Percentiles rank a stretch among this genome's conserved stretches.
Conservation (phyloP, 2,113 vertebrate genomes). For the Fregata magnificens region DNA sequence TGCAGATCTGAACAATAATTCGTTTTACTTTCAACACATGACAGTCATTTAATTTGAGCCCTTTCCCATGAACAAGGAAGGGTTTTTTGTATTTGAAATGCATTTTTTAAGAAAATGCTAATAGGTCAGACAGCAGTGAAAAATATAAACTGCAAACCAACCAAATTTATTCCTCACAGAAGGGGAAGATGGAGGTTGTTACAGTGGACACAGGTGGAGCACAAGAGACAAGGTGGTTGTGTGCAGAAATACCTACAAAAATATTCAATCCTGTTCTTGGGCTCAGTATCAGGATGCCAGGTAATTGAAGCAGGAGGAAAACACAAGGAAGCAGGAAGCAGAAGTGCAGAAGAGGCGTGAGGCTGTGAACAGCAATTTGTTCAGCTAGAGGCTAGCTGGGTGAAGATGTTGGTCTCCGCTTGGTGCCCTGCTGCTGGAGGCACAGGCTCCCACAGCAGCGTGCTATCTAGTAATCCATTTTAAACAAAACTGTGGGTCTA, state of each 20-base stretch:
- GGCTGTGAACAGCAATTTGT: background rate
- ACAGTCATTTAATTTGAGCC: background rate
- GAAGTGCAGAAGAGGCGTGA: background rate
- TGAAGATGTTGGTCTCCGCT: background rate
- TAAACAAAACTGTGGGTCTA: background rate
- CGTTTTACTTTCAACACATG: background rate
- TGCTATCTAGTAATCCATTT: background rate
- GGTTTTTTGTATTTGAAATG: background rate
- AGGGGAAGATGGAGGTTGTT: background rate
- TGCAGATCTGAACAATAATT: background rate
- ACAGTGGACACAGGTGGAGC: background rate
- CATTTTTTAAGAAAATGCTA: background rate
- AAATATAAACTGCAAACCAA: background rate
- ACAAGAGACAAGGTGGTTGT: background rate
- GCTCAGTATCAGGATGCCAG: background rate
- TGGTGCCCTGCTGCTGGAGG: background rate
- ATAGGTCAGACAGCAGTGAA: background rate
- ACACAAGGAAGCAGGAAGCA: background rate
- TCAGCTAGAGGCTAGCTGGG: background rate
- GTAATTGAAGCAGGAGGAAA: background rate
- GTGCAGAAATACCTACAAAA: background rate
- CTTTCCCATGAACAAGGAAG: background rate
- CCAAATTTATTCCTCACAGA: background rate
- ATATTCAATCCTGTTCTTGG: background rate
- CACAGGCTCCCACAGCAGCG: background rate